These are phyloP conservation scores for Acrocyrtus sp. DNA, from an alignment of 2,888 invertebrate genomes.

Conservation along the genomic window DNA sequence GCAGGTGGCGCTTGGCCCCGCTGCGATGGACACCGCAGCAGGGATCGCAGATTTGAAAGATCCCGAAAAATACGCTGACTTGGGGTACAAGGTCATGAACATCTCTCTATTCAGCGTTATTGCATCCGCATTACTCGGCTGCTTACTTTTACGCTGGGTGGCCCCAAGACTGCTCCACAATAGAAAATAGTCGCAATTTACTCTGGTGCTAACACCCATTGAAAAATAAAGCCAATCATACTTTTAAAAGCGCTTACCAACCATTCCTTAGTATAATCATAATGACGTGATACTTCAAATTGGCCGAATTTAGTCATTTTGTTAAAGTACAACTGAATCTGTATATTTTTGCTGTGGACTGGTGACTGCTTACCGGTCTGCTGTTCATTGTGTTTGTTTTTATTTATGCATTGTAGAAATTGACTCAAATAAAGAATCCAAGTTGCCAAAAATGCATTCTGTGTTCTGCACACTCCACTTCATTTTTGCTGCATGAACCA, in stretches of 20 bases:
- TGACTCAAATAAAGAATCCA: too few species aligned
- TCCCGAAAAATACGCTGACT: constrained; percentile 11
- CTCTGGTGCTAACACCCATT: too few species aligned
- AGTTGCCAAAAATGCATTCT: not conserved
- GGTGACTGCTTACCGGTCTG: too few species aligned
- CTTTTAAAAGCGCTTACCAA: not conserved
- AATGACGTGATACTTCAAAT: not conserved
- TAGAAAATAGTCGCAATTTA: not conserved
- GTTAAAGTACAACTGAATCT: too few species aligned
- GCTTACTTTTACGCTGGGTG: constrained; percentile 36
- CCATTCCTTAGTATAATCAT: not conserved
- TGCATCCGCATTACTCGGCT: constrained; percentile 44
- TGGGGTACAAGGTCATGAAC: constrained; percentile 54
- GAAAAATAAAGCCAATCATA: constrained; percentile 2
- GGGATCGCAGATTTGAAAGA: not conserved
- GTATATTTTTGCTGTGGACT: too few species aligned
- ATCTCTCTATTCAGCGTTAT: constrained; percentile 46
- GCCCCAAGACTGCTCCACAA: constrained; percentile 30
- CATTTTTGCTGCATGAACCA: not conserved
- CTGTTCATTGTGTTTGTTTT: too few species aligned
- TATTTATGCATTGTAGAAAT: too few species aligned
- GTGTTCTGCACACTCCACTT: not conserved
- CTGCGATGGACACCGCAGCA: constrained; percentile 51
- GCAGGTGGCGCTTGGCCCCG: constrained; percentile 59
- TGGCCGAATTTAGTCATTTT: too few species aligned